Percentiles rank a stretch among this genome's conserved stretches.
Conservation (phyloP, 2,797 vertebrate genomes). For the Ispidina lecontei region DNA sequence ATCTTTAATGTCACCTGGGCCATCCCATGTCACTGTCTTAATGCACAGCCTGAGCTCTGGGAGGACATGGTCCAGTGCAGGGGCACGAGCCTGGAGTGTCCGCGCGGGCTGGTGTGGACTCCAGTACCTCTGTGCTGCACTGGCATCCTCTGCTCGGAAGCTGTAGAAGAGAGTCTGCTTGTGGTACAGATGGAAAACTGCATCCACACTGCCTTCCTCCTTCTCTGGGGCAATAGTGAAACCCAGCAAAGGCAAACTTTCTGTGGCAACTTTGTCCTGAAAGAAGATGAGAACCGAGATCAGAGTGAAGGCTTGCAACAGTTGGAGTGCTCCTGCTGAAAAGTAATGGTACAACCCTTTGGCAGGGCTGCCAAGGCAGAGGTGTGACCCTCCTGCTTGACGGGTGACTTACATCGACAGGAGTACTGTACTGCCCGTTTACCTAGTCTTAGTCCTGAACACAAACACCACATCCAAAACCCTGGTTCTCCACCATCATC, state of each 20-base stretch:
- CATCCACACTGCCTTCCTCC: constrained; percentile 79
- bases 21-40: not conserved
- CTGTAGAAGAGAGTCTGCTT: constrained; percentile 95
- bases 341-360: not conserved
- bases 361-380: not conserved
- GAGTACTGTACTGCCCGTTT: not conserved
- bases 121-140: constrained; percentile 89
- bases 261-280: constrained; percentile 92
- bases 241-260: constrained; percentile 93
- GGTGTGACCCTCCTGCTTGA: not conserved
- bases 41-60: not conserved
- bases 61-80: no score
- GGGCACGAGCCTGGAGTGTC: no score
- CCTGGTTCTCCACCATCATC: not conserved
- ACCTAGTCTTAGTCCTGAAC: not conserved
- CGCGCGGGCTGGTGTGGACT: not conserved
- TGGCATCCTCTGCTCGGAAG: constrained; percentile 90
- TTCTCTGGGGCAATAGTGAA: constrained; percentile 90
- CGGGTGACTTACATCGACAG: not conserved
- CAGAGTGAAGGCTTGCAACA: not conserved
- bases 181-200: constrained; percentile 95
- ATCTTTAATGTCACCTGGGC: not conserved
- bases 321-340: not conserved
- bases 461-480: not conserved
- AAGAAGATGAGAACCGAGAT: constrained; percentile 15